These are phyloP conservation scores for Yponomeuta cagnagella DNA, from an alignment of 2,888 invertebrate species.

Conservation along the genomic window DNA sequence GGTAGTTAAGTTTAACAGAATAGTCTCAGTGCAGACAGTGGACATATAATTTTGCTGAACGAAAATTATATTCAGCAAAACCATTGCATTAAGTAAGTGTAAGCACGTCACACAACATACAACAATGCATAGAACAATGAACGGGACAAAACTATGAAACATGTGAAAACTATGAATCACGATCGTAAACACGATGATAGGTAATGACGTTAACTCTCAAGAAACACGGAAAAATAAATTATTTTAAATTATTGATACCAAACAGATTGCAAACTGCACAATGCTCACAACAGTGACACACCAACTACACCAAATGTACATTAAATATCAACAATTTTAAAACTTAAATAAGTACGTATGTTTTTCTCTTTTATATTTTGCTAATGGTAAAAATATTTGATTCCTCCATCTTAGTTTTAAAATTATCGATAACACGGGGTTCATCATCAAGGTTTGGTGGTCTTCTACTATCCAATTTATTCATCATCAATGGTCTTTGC, in stretches of 20 bases:
- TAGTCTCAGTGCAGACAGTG: constrained; percentile 11
- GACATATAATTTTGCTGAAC: background rate
- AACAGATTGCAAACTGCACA: background rate
- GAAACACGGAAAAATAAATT: background rate
- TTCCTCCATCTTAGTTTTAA: background rate
- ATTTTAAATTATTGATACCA: background rate
- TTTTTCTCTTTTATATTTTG: background rate
- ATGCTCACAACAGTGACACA: constrained; percentile 11
- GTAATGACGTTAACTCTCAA: background rate
- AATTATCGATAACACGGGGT: background rate
- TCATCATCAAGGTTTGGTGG: background rate
- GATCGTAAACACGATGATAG: background rate
- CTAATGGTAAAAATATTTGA: too few relatives aligned
- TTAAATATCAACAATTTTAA: background rate
- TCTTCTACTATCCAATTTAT: background rate
- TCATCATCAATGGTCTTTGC: background rate
- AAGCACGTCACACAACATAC: background rate
- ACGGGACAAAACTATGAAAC: background rate
- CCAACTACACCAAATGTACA: constrained; percentile 6
- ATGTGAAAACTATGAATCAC: background rate
- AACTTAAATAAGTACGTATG: background rate
- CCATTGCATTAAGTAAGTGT: background rate
- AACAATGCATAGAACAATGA: background rate
- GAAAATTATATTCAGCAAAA: background rate
- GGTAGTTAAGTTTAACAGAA: background rate